Base-by-base conservation (phyloP, 2,888 invertebrate species). In the Minunthozetes semirufus region DNA sequence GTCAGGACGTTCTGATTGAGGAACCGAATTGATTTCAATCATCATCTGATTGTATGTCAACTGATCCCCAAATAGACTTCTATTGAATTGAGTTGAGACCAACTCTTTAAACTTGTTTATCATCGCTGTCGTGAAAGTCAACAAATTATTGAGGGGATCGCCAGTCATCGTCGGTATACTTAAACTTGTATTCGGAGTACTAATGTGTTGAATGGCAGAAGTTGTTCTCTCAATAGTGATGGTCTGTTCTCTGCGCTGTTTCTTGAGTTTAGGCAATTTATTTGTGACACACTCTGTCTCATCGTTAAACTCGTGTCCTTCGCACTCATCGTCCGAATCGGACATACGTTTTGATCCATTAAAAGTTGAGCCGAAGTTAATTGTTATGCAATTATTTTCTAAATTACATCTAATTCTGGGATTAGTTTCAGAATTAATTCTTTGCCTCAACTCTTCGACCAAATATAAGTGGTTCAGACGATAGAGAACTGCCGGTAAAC, bases 401-500 rank as follows among this genome's bases (percentile, higher is more conserved):
- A n/a, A n/a, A n/a, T n/a, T n/a, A 72, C 87, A 85, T 0, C 93
- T 93, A 4, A 93, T 84, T 0, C 88, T 89, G 0, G 93, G 88
- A 80, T 56, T 56, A 19, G 56, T 56, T 25, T 89, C 89, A 13
- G 85, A 83, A 0, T 92, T 90, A 0, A 93, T 92, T 46, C 89
- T 88, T 72, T 89, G 87, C 0, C 93, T 87, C 74, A 99, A 91
- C 83, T 98, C 93, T 82, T 98, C 94, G 0, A 96, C 95, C 77
- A 99, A 85, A 0, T 99, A 86, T 0, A 99, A 85, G 0, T 93
- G 93, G 83, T 99, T 99, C 73, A 96, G 88, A 77, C 99, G 86
- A 81, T 99, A 98, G 1, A 99, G 85, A 48, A 97, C 91, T 77
- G 96, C 94, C 0, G 99, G 99, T 74, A 99, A 84, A 77, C 95